Conservation (phyloP, 2,797 vertebrate species). For the Anomalospiza imberbis region DNA sequence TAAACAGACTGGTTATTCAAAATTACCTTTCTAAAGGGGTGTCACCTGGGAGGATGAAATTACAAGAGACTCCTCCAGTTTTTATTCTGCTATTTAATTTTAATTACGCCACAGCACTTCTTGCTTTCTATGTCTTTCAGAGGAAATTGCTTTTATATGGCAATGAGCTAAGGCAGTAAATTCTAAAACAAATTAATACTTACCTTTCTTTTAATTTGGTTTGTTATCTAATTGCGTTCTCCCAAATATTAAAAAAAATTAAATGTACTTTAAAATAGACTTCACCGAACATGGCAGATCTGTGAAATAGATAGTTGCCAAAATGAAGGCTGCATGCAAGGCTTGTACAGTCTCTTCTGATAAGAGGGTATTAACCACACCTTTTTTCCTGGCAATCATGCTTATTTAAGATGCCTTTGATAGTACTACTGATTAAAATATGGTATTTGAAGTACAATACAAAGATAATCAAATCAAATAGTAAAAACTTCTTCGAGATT, state of each 20-base stretch:
- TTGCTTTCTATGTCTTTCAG: not conserved
- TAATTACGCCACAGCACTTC: not conserved
- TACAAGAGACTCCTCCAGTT: not conserved
- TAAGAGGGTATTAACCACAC: not conserved
- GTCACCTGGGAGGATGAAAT: not conserved
- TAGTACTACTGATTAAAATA: not conserved
- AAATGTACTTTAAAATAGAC: not conserved
- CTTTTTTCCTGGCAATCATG: not conserved
- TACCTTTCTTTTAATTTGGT: not conserved
- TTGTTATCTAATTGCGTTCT: not conserved
- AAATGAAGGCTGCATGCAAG: not conserved
- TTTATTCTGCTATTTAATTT: not conserved
- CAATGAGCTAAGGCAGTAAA: not conserved
- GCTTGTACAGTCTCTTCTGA: not conserved
- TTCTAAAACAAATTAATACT: not conserved
- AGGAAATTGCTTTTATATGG: not conserved
- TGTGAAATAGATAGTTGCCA: not conserved
- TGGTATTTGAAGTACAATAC: not conserved
- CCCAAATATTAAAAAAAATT: not conserved
- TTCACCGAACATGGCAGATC: not conserved
- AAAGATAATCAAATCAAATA: not conserved
- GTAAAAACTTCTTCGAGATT: not conserved
- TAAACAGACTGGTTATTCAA: not conserved
- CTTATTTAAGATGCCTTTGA: not conserved
- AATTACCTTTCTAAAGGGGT: not conserved